Evolutionary conservation across 2,797 vertebrate genomes (phyloP).

Genomic region (Diplodus puntazzo): DNA sequence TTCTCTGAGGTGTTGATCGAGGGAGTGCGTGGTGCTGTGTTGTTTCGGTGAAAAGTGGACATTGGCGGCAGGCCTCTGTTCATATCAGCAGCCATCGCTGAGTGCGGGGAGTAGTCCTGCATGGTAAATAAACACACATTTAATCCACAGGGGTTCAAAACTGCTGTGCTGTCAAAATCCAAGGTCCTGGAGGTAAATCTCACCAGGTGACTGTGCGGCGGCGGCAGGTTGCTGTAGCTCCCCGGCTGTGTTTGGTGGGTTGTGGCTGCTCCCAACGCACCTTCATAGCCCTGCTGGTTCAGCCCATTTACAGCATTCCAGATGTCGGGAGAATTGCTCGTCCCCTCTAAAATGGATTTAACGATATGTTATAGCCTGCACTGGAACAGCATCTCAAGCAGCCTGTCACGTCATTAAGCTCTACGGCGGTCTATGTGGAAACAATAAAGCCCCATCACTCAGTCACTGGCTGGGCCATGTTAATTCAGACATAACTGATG

Average conservation of each 20-base stretch:
- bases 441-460: slow-evolving; percentile 18
- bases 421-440: slow-evolving; percentile 8
- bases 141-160: slow-evolving; percentile 24
- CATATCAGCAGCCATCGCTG: slow-evolving; percentile 90
- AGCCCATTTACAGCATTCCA: slow-evolving; percentile 96
- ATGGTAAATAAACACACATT: slow-evolving; percentile 41
- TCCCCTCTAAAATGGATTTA: slow-evolving; percentile 89
- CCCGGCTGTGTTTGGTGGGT: slow-evolving; percentile 91
- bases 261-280: slow-evolving; percentile 90
- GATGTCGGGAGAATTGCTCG: slow-evolving; percentile 94
- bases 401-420: slow-evolving; percentile 36
- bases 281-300: slow-evolving; percentile 94
- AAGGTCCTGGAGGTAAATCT: slow-evolving; percentile 67
- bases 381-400: slow-evolving; percentile 67
- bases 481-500: neutral
- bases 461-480: neutral
- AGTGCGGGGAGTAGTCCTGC: slow-evolving; percentile 93
- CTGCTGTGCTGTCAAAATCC: slow-evolving; percentile 28
- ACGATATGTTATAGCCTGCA: slow-evolving; percentile 58
- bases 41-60: slow-evolving; percentile 95
- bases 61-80: slow-evolving; percentile 96
- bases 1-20: slow-evolving; percentile 89
- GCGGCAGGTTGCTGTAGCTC: slow-evolving; percentile 91
- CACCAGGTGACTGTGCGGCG: slow-evolving; percentile 95
- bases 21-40: slow-evolving; percentile 84